Evolutionary conservation across 2,888 invertebrate genomes (phyloP).

Genomic region (Cephus rjabovi): DNA sequence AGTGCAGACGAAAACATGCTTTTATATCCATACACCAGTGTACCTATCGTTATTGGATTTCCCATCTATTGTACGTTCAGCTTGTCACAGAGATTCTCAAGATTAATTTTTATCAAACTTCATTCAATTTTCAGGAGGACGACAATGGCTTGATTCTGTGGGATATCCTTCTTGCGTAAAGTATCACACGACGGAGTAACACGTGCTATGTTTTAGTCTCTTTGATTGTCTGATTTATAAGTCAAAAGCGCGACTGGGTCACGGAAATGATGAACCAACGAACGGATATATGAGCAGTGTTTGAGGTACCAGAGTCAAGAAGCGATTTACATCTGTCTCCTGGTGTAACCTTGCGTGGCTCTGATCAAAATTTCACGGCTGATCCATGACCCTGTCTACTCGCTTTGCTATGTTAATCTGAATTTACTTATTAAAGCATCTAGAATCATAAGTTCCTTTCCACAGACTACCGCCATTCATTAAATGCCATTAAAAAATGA

Average conservation of each 20-base stretch:
- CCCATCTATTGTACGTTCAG: background rate
- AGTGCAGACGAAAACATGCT: background rate
- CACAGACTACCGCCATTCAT: background rate
- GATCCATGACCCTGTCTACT: conserved; percentile 39
- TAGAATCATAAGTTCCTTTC: background rate
- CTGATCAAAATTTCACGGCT: conserved; percentile 56
- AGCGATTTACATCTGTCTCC: conserved; percentile 13
- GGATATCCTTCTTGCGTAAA: background rate
- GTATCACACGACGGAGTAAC: background rate
- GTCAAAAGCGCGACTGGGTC: background rate
- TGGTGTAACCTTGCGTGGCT: conserved; percentile 49
- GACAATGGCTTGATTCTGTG: background rate
- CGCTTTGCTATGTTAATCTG: background rate
- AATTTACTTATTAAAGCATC: background rate
- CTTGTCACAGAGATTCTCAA: background rate
- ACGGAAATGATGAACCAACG: conserved; percentile 56
- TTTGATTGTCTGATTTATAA: background rate
- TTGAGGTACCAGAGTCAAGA: conserved; percentile 42
- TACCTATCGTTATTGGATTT: background rate
- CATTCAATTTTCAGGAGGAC: background rate
- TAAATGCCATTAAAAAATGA: background rate
- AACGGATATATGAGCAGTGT: conserved; percentile 59
- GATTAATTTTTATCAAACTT: background rate
- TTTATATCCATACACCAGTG: background rate
- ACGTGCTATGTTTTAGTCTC: background rate